phyloP scores from a whole-genome alignment of 2,113 vertebrate species.

The Carassius auratus region DNA sequence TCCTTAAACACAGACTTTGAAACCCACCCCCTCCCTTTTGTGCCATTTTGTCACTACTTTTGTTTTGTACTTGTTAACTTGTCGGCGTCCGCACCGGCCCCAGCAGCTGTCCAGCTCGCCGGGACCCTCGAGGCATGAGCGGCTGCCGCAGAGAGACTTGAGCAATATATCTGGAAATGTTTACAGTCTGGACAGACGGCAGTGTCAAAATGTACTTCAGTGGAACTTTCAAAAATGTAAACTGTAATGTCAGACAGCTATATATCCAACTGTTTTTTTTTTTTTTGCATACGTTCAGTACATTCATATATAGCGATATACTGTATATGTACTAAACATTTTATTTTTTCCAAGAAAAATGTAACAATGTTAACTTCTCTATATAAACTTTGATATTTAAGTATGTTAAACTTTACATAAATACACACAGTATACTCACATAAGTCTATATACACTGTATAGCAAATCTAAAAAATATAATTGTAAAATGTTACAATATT shows the following conservation, averaged over 20 bases:
- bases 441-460: not conserved
- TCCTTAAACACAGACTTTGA: constrained; percentile 68
- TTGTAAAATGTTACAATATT: not conserved
- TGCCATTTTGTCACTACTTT: constrained; percentile 70
- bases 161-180: not conserved
- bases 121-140: constrained; percentile 64
- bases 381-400: too few species aligned
- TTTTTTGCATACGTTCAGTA: not conserved
- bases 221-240: too few species aligned
- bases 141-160: not conserved
- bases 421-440: not conserved
- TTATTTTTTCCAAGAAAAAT: not conserved
- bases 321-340: too few species aligned
- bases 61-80: constrained; percentile 80
- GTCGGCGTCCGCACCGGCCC: constrained; percentile 70
- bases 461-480: not conserved
- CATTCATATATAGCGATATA: too few species aligned
- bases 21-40: constrained; percentile 69
- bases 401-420: too few species aligned
- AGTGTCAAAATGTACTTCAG: too few species aligned
- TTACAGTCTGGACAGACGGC: not conserved
- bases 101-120: constrained; percentile 74
- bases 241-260: not conserved
- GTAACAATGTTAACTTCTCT: too few species aligned
- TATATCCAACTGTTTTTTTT: not conserved